phyloP scores from a whole-genome alignment of 2,113 vertebrate genomes.

The Dipodomys ordii region DNA sequence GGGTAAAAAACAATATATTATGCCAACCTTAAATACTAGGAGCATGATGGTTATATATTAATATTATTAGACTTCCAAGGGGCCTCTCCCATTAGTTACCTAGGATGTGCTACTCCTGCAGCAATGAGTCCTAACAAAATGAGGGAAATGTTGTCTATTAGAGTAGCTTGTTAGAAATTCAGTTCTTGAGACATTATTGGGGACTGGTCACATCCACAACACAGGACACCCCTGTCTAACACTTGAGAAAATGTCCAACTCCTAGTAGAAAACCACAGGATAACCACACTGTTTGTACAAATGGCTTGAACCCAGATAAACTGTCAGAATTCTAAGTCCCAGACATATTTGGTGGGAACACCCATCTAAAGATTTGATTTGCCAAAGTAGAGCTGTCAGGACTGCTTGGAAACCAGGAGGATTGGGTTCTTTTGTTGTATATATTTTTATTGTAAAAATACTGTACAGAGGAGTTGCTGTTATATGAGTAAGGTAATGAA shows the following conservation, averaged over 20 bases:
- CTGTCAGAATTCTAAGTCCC: conserved; percentile 46
- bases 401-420: conserved; percentile 20
- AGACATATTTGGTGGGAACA: conserved; percentile 24
- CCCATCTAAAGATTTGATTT: neutral
- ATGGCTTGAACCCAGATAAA: conserved; percentile 47
- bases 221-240: conserved; percentile 32
- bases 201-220: neutral
- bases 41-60: no score
- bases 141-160: conserved; percentile 49
- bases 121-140: neutral
- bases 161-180: conserved; percentile 59
- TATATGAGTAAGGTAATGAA: no score
- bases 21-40: no score
- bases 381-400: conserved; percentile 16
- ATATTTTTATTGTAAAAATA: no score
- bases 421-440: no score
- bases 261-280: conserved; percentile 55
- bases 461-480: no score
- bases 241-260: conserved; percentile 57
- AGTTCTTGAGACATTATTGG: conserved; percentile 18
- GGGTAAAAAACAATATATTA: no score
- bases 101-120: conserved; percentile 32
- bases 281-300: conserved; percentile 56
- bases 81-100: conserved; percentile 10
- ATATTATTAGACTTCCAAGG: neutral